These are phyloP conservation scores for Spilarctia lutea DNA, from an alignment of 2,888 invertebrate genomes.

Conservation along the genomic window DNA sequence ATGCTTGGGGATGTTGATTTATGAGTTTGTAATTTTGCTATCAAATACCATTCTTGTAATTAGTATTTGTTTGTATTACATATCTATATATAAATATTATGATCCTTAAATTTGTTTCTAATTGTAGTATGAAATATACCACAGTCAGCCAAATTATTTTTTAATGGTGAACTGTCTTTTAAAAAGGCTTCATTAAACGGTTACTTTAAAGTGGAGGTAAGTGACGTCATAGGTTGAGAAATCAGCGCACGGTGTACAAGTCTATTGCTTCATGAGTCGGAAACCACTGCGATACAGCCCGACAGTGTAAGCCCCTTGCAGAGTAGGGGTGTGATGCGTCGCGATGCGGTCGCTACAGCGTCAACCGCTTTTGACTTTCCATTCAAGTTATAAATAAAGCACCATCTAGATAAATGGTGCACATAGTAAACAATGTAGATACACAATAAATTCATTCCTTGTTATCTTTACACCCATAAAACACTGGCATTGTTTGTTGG, in stretches of 20 bases:
- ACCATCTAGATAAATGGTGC: constrained; percentile 41
- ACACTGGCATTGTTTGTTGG: constrained; percentile 38
- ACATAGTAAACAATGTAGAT: constrained; percentile 28
- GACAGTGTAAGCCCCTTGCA: constrained; percentile 42
- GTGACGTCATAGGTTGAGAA: constrained; percentile 43
- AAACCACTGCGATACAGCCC: constrained; percentile 46
- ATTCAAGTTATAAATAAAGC: constrained; percentile 40
- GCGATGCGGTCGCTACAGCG: constrained; percentile 30
- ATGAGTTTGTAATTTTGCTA: constrained; percentile 19
- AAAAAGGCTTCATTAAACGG: constrained; percentile 39
- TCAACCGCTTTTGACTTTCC: constrained; percentile 34
- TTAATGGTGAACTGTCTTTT: constrained; percentile 30
- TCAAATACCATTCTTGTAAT: background rate
- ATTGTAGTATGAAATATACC: background rate
- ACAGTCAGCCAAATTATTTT: constrained; percentile 18
- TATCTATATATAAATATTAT: background rate
- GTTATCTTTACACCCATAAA: constrained; percentile 46
- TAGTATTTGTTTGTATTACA: background rate
- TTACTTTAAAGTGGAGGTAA: constrained; percentile 45
- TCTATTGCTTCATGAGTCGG: constrained; percentile 49
- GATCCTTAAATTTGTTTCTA: background rate
- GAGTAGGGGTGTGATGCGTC: constrained; percentile 35
- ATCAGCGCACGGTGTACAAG: constrained; percentile 36
- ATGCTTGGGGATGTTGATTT: constrained; percentile 35
- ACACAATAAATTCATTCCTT: constrained; percentile 44